Evolutionary conservation across 1,140 invertebrate species (phyloP).

Genomic region (Trinorchestia longiramus): DNA sequence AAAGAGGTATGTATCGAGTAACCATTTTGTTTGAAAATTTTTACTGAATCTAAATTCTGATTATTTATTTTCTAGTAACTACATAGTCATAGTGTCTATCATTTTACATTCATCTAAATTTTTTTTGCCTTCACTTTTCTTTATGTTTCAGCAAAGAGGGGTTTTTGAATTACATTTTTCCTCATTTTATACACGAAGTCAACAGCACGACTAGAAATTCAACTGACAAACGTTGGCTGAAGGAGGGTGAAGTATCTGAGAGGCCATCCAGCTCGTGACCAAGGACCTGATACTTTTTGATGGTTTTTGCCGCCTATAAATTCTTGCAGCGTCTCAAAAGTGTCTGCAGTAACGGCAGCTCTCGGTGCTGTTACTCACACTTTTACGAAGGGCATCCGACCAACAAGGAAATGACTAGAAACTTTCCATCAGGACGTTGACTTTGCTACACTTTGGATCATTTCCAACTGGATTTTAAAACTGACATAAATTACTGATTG

Average conservation of each 20-base stretch:
- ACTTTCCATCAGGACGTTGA: conserved; percentile 6
- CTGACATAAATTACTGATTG: not conserved
- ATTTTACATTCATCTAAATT: not conserved
- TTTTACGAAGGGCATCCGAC: not conserved
- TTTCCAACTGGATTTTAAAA: not conserved
- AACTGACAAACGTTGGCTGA: not conserved
- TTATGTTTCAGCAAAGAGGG: too few species aligned
- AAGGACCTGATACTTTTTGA: not conserved
- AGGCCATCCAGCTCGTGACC: not conserved
- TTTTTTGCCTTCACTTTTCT: not conserved
- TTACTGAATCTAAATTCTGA: too few species aligned
- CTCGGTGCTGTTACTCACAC: not conserved
- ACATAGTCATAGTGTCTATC: too few species aligned
- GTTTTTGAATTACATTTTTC: not conserved
- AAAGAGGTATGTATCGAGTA: not conserved
- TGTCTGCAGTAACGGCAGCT: not conserved
- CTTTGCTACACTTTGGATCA: not conserved
- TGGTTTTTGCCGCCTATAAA: not conserved
- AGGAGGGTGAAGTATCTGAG: not conserved
- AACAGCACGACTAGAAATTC: not conserved
- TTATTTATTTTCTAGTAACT: too few species aligned
- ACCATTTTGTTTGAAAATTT: too few species aligned
- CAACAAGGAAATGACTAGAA: not conserved
- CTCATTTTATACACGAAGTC: not conserved
- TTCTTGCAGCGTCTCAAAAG: not conserved